These are phyloP conservation scores for Pogona vitticeps DNA, from an alignment of 2,113 vertebrate species.

Conservation along the genomic window DNA sequence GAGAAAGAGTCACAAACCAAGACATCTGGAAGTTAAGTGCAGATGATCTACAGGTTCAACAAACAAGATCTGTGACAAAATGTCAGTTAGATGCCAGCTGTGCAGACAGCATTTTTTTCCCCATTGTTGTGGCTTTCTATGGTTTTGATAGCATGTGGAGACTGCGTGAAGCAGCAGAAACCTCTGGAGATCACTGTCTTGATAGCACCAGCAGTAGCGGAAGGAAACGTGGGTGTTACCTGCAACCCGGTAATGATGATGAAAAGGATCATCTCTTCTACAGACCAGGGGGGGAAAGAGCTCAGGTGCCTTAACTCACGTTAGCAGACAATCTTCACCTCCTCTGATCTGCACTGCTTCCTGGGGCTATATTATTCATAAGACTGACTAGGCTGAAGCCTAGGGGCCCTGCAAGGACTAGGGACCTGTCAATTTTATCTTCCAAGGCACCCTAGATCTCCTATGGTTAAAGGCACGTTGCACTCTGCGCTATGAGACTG, in stretches of 20 bases:
- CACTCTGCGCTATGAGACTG: no score
- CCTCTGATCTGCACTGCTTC: not conserved
- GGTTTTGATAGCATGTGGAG: conserved; percentile 60
- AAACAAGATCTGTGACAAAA: conserved; percentile 53
- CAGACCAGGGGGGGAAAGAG: conserved; percentile 17
- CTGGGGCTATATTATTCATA: no score
- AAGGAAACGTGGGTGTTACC: conserved; percentile 72
- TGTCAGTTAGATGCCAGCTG: conserved; percentile 64
- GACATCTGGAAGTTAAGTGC: not conserved
- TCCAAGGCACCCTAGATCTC: no score
- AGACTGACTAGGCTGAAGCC: no score
- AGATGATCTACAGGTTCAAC: conserved; percentile 43
- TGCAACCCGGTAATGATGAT: conserved; percentile 12
- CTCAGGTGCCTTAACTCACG: conserved; percentile 41
- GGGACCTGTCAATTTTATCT: no score
- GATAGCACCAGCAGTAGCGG: conserved; percentile 57
- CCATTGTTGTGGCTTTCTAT: conserved; percentile 71
- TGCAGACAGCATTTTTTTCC: conserved; percentile 68
- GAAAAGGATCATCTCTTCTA: not conserved
- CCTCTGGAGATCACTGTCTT: conserved; percentile 62
- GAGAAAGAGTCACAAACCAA: not conserved
- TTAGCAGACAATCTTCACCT: conserved; percentile 18
- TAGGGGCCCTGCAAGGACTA: not conserved
- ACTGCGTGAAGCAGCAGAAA: conserved; percentile 55
- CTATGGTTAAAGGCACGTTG: no score